A percentile compares a stretch with the other conserved stretches of the same genome.
Conservation (phyloP, 2,113 vertebrate genomes). For the Macrotus californicus region DNA sequence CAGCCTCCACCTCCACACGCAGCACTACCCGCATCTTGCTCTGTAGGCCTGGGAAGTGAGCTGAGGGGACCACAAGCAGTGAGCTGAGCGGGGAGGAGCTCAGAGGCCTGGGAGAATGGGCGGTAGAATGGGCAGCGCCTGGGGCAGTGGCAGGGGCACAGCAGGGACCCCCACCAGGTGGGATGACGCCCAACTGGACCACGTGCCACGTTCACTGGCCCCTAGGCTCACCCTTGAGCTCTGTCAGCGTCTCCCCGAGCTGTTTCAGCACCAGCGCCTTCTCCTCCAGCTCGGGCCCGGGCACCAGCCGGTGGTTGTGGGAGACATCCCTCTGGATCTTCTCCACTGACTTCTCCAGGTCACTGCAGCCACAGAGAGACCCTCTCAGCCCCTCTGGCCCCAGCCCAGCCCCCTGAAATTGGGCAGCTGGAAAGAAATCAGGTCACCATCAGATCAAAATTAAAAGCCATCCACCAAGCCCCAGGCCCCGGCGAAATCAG, state of each 20-base stretch:
- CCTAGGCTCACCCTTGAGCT: slow-evolving; percentile 90
- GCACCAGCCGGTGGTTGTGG: slow-evolving; percentile 91
- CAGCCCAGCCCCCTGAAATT: slow-evolving; percentile 45
- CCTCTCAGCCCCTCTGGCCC: slow-evolving; percentile 58
- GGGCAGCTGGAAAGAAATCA: slow-evolving; percentile 41
- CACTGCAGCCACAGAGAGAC: slow-evolving; percentile 80
- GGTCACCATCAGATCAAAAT: slow-evolving; percentile 13
- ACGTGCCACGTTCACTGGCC: rapidly evolving
- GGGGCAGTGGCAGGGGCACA: rapidly evolving
- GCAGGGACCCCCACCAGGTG: not conserved
- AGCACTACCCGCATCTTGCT: slow-evolving; percentile 99
- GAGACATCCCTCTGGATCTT: slow-evolving; percentile 94
- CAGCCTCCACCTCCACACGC: slow-evolving; percentile 95
- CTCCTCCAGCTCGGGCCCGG: slow-evolving; percentile 94
- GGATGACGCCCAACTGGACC: too few species aligned
- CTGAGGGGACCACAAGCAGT: slow-evolving; percentile 70
- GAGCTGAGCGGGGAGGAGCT: not conserved
- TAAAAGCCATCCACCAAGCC: not conserved
- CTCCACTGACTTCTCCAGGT: slow-evolving; percentile 96
- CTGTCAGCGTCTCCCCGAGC: slow-evolving; percentile 94
- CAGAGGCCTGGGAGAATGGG: not conserved
- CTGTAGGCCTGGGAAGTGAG: slow-evolving; percentile 96
- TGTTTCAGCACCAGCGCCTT: slow-evolving; percentile 91
- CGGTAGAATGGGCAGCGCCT: not conserved
- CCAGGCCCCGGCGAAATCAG: not conserved